These are phyloP conservation scores for Sphaerophoria taeniata DNA, from an alignment of 2,888 invertebrate species.

Conservation along the genomic window DNA sequence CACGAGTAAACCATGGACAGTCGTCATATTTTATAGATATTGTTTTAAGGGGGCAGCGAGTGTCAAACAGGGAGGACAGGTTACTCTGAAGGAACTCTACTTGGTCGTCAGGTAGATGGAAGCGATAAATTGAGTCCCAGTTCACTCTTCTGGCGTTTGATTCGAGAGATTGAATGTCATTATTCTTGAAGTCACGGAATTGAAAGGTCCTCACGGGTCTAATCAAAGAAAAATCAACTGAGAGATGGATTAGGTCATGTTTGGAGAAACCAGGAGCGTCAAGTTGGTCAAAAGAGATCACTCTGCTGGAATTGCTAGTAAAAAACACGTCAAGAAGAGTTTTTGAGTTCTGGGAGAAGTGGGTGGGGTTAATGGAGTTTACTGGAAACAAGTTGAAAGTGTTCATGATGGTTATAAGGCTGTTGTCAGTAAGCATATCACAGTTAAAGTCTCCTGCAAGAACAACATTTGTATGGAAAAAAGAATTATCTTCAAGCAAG, in stretches of 20 bases:
- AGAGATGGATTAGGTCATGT: background rate
- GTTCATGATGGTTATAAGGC: background rate
- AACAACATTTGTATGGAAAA: background rate
- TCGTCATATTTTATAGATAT: background rate
- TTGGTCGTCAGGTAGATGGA: background rate
- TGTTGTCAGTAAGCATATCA: background rate
- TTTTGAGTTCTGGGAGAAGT: too few relatives aligned
- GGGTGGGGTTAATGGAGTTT: background rate
- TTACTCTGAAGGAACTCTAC: slow-evolving; percentile 5
- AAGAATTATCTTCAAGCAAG: background rate
- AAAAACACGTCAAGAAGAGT: background rate
- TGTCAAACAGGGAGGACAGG: background rate
- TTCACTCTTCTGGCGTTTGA: background rate
- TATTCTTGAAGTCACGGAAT: background rate
- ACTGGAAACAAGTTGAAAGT: background rate
- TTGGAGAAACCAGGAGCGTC: background rate
- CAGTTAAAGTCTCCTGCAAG: background rate
- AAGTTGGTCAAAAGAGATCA: background rate
- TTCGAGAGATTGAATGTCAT: background rate
- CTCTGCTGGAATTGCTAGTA: background rate
- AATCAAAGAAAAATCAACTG: background rate
- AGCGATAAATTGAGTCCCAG: background rate
- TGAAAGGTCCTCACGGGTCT: background rate
- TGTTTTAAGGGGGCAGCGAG: background rate
- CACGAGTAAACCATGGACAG: background rate